These are phyloP conservation scores for Ifrita kowaldi DNA, from an alignment of 2,113 vertebrate genomes.

Conservation along the genomic window DNA sequence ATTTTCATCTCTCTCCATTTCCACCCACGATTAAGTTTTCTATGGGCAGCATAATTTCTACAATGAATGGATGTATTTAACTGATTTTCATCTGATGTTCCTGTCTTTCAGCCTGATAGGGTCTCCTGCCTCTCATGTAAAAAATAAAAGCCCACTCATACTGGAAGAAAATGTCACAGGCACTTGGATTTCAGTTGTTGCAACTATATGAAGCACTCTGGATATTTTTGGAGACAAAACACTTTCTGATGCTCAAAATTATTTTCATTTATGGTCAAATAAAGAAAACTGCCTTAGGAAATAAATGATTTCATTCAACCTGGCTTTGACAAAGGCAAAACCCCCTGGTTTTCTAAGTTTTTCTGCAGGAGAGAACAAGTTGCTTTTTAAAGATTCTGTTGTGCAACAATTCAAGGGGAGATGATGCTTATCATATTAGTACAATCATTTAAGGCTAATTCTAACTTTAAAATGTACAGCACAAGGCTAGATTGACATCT, in stretches of 20 bases:
- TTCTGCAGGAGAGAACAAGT: background rate
- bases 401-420: background rate
- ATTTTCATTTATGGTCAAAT: conserved; percentile 23
- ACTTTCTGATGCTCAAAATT: conserved; percentile 26
- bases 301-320: conserved; percentile 21
- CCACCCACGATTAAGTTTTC: conserved; percentile 40
- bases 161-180: background rate
- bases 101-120: background rate
- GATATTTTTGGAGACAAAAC: background rate
- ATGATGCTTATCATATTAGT: background rate
- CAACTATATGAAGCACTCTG: background rate
- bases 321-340: conserved; percentile 29
- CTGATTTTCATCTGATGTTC: conserved; percentile 16
- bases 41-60: conserved; percentile 23
- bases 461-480: conserved; percentile 37
- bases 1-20: conserved; percentile 35
- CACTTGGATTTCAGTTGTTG: background rate
- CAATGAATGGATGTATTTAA: conserved; percentile 7
- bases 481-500: conserved; percentile 57
- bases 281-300: conserved; percentile 9
- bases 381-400: background rate
- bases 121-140: background rate
- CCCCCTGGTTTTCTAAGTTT: background rate
- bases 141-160: background rate
- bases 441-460: conserved; percentile 44